phyloP scores from a whole-genome alignment of 1,140 invertebrate genomes.

The Venustaconcha ellipsiformis region DNA sequence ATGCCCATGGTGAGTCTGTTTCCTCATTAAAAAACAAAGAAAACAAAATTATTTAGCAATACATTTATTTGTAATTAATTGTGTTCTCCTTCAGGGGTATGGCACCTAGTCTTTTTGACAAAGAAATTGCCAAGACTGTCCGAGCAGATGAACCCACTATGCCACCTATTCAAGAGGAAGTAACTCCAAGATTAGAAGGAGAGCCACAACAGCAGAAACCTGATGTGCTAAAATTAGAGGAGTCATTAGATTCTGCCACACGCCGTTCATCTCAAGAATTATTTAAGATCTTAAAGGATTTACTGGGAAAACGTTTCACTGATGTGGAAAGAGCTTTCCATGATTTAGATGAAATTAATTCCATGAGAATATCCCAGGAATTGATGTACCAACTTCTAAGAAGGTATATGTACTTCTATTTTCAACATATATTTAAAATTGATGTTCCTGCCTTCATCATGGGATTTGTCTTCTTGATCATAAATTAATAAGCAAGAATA shows the following conservation, averaged over 20 bases:
- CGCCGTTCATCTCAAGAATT: constrained; percentile 49
- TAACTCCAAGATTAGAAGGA: not conserved
- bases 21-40: no score
- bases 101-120: constrained; percentile 56
- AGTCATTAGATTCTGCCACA: constrained; percentile 24
- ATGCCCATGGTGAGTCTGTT: no score
- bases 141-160: constrained; percentile 10
- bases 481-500: no score
- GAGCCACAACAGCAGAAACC: constrained; percentile 13
- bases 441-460: not conserved
- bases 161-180: constrained; percentile 11
- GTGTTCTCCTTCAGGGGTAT: constrained; percentile 44
- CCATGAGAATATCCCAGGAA: constrained; percentile 61
- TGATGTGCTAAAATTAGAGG: constrained; percentile 28
- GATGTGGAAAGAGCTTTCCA: constrained; percentile 62
- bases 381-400: constrained; percentile 64
- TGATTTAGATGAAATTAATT: constrained; percentile 64
- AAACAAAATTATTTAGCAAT: no score
- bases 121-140: constrained; percentile 9
- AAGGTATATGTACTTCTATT: constrained; percentile 41
- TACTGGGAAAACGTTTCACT: constrained; percentile 57
- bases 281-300: constrained; percentile 61
- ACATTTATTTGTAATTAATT: no score
- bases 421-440: not conserved
- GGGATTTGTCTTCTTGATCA: not conserved